phyloP scores from a whole-genome alignment of 2,113 vertebrate genomes.

The human region DNA sequence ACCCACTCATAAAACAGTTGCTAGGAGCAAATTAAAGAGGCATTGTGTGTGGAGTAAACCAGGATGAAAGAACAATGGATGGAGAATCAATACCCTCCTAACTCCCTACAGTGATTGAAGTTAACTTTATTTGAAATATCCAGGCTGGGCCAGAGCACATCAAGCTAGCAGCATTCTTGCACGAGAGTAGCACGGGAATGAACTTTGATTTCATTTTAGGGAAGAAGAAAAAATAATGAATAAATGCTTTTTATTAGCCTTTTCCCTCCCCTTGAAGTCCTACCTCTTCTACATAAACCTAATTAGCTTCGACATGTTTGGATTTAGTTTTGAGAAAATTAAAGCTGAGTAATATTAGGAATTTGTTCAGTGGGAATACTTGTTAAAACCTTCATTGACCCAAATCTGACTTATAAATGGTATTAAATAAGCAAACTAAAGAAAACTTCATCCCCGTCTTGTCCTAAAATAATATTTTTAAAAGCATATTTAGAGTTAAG shows the following conservation, averaged over 20 bases:
- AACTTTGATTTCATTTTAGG: constrained; percentile 63
- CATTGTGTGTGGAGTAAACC: background rate
- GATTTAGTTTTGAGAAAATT: constrained; percentile 60
- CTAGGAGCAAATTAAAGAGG: constrained; percentile 63
- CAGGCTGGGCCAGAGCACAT: constrained; percentile 60
- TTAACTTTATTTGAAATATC: constrained; percentile 64
- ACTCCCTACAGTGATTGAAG: constrained; percentile 56
- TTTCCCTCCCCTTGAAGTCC: constrained; percentile 16
- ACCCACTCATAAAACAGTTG: constrained; percentile 62
- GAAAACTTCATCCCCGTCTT: background rate
- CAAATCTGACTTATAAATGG: background rate
- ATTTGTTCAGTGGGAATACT: constrained; percentile 46
- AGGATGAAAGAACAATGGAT: constrained; percentile 67
- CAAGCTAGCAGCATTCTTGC: constrained; percentile 6
- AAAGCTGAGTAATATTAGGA: constrained; percentile 49
- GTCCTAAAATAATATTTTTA: constrained; percentile 46
- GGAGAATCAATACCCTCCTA: constrained; percentile 62
- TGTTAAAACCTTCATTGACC: constrained; percentile 46
- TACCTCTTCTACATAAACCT: background rate
- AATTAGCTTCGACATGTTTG: constrained; percentile 58
- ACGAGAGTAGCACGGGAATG: background rate
- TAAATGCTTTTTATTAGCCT: constrained; percentile 53
- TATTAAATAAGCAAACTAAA: constrained; percentile 5
- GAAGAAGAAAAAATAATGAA: background rate
- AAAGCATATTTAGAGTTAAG: constrained; percentile 35